Evolutionary conservation across 2,888 invertebrate genomes (phyloP).

Genomic region (Epinotia brunnichana): DNA sequence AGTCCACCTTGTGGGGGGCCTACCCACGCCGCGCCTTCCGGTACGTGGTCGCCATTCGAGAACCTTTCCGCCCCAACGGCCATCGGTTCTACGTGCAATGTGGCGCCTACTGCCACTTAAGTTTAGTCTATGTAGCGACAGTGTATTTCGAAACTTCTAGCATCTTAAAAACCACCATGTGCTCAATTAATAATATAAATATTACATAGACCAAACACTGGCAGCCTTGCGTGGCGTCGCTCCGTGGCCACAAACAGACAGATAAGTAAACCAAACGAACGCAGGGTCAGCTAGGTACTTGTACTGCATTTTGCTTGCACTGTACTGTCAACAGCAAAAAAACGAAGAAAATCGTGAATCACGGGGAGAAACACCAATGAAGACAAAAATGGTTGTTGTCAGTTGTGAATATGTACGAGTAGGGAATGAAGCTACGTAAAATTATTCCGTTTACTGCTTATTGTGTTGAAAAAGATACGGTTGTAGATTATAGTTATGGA

Average conservation of each 20-base stretch:
- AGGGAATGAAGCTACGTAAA: too few relatives aligned
- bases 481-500: too few relatives aligned
- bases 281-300: conserved; percentile 26
- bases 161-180: conserved; percentile 15
- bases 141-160: not conserved
- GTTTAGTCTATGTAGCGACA: too few relatives aligned
- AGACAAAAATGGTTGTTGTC: not conserved
- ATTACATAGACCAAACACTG: conserved; percentile 20
- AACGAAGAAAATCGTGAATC: not conserved
- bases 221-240: conserved; percentile 28
- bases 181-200: conserved; percentile 39
- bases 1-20: too few relatives aligned
- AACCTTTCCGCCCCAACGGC: too few relatives aligned
- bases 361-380: not conserved
- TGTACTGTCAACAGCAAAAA: not conserved
- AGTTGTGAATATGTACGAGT: too few relatives aligned
- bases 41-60: too few relatives aligned
- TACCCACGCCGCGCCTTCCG: too few relatives aligned
- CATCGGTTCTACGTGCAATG: too few relatives aligned
- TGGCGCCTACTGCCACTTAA: too few relatives aligned
- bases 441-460: too few relatives aligned
- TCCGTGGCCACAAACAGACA: conserved; percentile 28
- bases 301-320: conserved; percentile 14
- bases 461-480: too few relatives aligned
- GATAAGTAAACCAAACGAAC: conserved; percentile 31